A percentile compares a stretch with the other conserved stretches of the same genome.
Evolutionary conservation across 2,113 vertebrate genomes (phyloP).

Genomic region (Cebidichthys violaceus): DNA sequence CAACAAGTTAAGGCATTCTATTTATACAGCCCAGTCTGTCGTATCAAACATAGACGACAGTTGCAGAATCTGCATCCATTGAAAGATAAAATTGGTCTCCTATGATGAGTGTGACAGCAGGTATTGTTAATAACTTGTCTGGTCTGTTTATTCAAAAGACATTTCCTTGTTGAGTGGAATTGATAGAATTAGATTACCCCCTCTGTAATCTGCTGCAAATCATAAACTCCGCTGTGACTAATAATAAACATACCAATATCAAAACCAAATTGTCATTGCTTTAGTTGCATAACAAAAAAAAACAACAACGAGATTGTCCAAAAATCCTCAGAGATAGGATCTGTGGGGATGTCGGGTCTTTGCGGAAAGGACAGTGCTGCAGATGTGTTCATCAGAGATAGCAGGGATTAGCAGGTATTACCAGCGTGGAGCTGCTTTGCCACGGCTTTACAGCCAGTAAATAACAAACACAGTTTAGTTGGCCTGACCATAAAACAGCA

Average conservation of each 20-base stretch:
- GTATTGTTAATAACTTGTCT: neutral
- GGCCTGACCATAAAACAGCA: neutral
- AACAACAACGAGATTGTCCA: conserved; percentile 25
- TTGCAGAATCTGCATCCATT: neutral
- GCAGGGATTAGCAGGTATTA: conserved; percentile 35
- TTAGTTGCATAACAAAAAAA: neutral
- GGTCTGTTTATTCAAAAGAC: neutral
- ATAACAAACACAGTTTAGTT: conserved; percentile 3
- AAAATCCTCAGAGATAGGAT: conserved; percentile 3
- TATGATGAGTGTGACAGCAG: neutral
- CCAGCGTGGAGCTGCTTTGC: neutral
- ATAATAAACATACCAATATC: neutral
- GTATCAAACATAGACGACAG: neutral
- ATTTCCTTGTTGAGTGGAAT: conserved; percentile 4
- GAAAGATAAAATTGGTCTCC: neutral
- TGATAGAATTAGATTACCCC: neutral
- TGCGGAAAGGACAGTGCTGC: conserved; percentile 15
- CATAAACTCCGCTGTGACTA: conserved; percentile 3
- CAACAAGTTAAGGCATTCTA: no score
- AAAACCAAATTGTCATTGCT: conserved; percentile 16
- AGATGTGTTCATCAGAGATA: conserved; percentile 36
- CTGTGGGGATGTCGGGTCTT: conserved; percentile 6
- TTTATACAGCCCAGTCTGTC: neutral
- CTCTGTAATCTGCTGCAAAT: conserved; percentile 16
- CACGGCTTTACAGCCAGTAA: conserved; percentile 7